phyloP scores from a whole-genome alignment of 2,888 invertebrate genomes.

The Caenorhabditis japonica region DNA sequence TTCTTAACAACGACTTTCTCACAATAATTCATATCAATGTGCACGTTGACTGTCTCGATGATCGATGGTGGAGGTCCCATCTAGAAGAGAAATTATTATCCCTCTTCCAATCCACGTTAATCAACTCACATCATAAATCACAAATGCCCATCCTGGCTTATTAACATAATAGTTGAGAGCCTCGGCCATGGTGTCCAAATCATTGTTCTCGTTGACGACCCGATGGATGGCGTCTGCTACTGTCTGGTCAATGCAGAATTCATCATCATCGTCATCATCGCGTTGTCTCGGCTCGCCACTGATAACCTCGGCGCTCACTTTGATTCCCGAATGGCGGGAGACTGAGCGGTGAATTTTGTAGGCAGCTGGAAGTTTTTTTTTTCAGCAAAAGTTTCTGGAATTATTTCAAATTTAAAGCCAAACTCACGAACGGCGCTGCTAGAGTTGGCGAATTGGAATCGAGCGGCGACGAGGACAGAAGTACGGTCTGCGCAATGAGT shows the following conservation, averaged over 20 bases:
- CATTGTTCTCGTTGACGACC: conserved; percentile 48
- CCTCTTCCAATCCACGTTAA: background rate
- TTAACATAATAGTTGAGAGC: conserved; percentile 57
- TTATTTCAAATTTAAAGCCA: background rate
- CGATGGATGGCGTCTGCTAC: conserved; percentile 50
- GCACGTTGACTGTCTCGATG: conserved; percentile 51
- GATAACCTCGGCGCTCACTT: conserved; percentile 13
- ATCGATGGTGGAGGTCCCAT: conserved; percentile 51
- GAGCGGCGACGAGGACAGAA: conserved; percentile 56
- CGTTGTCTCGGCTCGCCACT: conserved; percentile 20
- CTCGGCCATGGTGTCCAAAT: conserved; percentile 47
- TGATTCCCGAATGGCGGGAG: conserved; percentile 15
- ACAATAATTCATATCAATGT: conserved; percentile 59
- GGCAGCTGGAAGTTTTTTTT: conserved; percentile 44
- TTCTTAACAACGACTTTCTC: conserved; percentile 41
- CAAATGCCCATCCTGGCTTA: conserved; percentile 61
- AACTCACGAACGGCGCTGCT: conserved; percentile 13
- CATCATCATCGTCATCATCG: conserved; percentile 17
- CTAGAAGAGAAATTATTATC: conserved; percentile 21
- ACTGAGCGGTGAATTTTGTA: conserved; percentile 31
- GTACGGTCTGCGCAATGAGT: conserved; percentile 54
- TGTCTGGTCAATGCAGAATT: conserved; percentile 48
- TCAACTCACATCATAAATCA: conserved; percentile 52
- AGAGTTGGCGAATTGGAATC: conserved; percentile 44
- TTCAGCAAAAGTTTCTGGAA: background rate